These are phyloP conservation scores for Crocuta crocuta DNA, from an alignment of 2,113 vertebrate genomes.

Conservation along the genomic window DNA sequence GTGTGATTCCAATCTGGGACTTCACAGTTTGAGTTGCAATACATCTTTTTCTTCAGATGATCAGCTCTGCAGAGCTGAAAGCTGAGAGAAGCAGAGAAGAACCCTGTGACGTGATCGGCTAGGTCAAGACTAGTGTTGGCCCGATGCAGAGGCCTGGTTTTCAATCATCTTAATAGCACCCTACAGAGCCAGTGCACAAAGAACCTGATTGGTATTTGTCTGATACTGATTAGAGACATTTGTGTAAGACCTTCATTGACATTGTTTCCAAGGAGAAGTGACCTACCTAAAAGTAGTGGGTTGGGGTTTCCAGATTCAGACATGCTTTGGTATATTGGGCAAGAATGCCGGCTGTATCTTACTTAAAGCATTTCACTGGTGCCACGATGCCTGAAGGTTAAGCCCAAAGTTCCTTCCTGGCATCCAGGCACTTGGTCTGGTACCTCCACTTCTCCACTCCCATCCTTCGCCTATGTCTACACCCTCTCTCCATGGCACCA, in stretches of 20 bases:
- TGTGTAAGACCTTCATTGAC: conserved; percentile 57
- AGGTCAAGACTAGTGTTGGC: conserved; percentile 73
- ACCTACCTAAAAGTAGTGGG: neutral
- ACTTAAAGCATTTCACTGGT: neutral
- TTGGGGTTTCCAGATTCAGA: neutral
- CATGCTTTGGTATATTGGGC: neutral
- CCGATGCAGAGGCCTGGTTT: conserved; percentile 49
- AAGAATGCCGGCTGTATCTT: neutral
- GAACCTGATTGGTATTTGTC: conserved; percentile 80
- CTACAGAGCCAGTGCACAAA: conserved; percentile 73
- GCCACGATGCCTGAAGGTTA: rapidly evolving
- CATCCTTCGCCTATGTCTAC: neutral
- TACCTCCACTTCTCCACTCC: neutral
- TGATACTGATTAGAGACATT: conserved; percentile 75
- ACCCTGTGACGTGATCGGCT: conserved; percentile 48
- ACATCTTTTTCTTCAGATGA: neutral
- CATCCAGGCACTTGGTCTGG: neutral
- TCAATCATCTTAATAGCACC: conserved; percentile 79
- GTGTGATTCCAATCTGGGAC: neutral
- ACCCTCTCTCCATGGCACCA: neutral
- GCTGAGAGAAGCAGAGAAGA: conserved; percentile 52
- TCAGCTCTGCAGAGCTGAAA: conserved; percentile 21
- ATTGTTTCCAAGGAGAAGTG: conserved; percentile 9
- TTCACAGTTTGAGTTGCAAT: neutral
- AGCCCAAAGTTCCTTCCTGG: neutral